phyloP scores from a whole-genome alignment of 1,140 invertebrate genomes.

The Drosophila sp. region DNA sequence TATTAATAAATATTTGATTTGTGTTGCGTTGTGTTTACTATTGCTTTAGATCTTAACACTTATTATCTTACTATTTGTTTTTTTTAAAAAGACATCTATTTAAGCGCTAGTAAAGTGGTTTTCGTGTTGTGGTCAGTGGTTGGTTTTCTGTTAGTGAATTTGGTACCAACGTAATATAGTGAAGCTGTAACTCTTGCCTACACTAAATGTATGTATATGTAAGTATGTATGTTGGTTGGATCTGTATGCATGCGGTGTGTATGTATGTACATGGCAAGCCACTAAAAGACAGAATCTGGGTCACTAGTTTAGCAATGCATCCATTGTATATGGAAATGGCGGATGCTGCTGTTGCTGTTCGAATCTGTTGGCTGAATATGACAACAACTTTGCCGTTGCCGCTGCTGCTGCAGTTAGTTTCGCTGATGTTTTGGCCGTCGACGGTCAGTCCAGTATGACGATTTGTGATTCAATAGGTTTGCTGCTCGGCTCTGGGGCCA shows the following conservation, averaged over 20 bases:
- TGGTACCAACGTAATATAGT: slow-evolving; percentile 64
- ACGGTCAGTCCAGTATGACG: slow-evolving; percentile 89
- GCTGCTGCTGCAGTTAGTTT: slow-evolving; percentile 57
- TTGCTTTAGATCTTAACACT: slow-evolving; percentile 72
- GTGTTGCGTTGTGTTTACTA: slow-evolving; percentile 59
- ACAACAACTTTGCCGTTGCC: slow-evolving; percentile 67
- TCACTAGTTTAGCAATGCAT: slow-evolving; percentile 87
- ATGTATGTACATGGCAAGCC: slow-evolving; percentile 80
- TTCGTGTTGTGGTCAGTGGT: slow-evolving; percentile 59
- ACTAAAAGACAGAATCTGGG: slow-evolving; percentile 62
- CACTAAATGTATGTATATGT: slow-evolving; percentile 56
- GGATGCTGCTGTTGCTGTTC: slow-evolving; percentile 80
- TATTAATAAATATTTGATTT: slow-evolving; percentile 77
- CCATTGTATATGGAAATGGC: slow-evolving; percentile 87
- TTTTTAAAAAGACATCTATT: slow-evolving; percentile 72
- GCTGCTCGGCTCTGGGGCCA: slow-evolving; percentile 67
- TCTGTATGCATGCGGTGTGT: slow-evolving; percentile 25
- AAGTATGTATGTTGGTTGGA: slow-evolving; percentile 54
- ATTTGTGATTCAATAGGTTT: slow-evolving; percentile 87
- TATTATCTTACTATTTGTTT: slow-evolving; percentile 76
- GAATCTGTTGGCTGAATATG: slow-evolving; percentile 69
- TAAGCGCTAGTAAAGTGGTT: slow-evolving; percentile 80
- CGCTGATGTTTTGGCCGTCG: slow-evolving; percentile 63
- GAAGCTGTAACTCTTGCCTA: slow-evolving; percentile 71
- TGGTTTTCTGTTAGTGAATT: slow-evolving; percentile 40